Base-by-base conservation (phyloP, 2,113 vertebrate genomes). In the Oreochromis niloticus region DNA sequence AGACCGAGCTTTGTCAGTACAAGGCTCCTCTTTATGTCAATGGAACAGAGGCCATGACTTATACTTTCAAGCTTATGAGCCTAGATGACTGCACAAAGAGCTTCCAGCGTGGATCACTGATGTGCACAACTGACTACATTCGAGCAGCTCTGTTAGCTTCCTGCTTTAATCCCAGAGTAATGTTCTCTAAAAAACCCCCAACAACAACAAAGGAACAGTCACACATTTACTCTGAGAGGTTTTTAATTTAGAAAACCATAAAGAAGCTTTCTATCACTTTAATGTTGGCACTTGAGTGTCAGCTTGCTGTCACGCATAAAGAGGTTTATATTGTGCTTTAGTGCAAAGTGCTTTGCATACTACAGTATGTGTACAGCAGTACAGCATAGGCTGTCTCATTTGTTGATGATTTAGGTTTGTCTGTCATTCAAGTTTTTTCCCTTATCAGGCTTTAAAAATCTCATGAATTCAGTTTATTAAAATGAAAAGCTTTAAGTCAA, bases 21-120 rank as follows among this genome's bases (percentile, higher is more conserved):
- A 92, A 91, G n/a, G 87, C 30, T 6, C 56, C 13, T 87, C 84
- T 84, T 93, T 93, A 87, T 91, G 41, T 81, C 81, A 66, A 19
- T 22, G 68, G 66, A 87, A 30, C 7, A 2, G 66, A 88, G 22
- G 56, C 46, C 82, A 80, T 75, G 36, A 80, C 82, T 84, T 68
- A 41, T 75, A 17, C 71, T 86, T 88, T 91, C 46, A 85, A 57
- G 63, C 87, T 88, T 82, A 46, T 75, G 56, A 73, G 48, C 43
- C 22, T 22, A 10, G 41, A 71, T 86, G 27, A 78, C 3, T 22
- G 61, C 80, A 78, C 82, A 87, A 73, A 82, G 4, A 2, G 34
- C 32, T 90, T 66, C 30, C 86, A 89, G 39, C 54, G 80, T 34
- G 54, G 39, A 79, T 61, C 55, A 71, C 9, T 52, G 68, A 85